These are phyloP conservation scores for Thaumetopoea pityocampa DNA, from an alignment of 1,140 invertebrate species.

Conservation along the genomic window DNA sequence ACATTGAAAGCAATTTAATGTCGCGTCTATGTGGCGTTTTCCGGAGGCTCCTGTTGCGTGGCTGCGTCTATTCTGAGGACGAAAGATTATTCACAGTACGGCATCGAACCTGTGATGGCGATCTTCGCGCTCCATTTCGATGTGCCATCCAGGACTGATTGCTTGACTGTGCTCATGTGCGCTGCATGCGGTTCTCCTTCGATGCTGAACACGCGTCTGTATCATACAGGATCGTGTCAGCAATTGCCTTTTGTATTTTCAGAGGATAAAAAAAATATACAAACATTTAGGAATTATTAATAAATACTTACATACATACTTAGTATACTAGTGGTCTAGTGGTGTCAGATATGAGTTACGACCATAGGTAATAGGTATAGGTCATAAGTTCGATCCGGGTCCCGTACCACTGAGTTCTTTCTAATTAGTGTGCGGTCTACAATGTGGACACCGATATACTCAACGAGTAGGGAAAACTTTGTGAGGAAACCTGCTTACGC, in stretches of 20 bases:
- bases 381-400: too few species aligned
- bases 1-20: conserved; percentile 61
- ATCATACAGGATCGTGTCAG: conserved; percentile 61
- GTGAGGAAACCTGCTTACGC: too few species aligned
- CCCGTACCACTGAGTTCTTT: too few species aligned
- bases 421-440: too few species aligned
- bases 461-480: too few species aligned
- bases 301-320: too few species aligned
- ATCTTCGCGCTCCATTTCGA: conserved; percentile 99
- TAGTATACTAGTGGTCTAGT: too few species aligned
- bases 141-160: conserved; percentile 98
- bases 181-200: conserved; percentile 95
- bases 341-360: too few species aligned
- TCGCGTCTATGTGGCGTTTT: conserved; percentile 39
- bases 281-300: too few species aligned
- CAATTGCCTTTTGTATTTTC: conserved; percentile 18
- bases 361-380: too few species aligned
- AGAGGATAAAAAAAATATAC: too few species aligned
- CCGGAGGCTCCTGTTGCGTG: conserved; percentile 8
- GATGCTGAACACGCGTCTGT: conserved; percentile 95
- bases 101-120: conserved; percentile 97
- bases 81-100: conserved; percentile 47
- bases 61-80: conserved; percentile 18
- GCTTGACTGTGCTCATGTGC: conserved; percentile 98
- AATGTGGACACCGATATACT: too few species aligned